Base-by-base conservation (phyloP, 2,888 invertebrate species). In the Tetragonisca angustula region DNA sequence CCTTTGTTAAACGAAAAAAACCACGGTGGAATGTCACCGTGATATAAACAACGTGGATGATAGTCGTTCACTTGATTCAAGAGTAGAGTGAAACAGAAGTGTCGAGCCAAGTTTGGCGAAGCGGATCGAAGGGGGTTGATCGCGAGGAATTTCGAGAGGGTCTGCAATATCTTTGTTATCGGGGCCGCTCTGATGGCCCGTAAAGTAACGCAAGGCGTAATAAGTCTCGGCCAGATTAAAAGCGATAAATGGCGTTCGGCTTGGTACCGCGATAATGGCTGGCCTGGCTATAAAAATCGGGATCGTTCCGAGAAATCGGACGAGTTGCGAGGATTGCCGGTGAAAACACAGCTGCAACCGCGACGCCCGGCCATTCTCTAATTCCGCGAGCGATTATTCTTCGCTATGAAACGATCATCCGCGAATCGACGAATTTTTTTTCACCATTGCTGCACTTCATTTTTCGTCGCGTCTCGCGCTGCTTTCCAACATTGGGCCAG, bases 201-300 rank as follows among this genome's bases (percentile, higher is more conserved):
- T 79, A 79, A 79, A 82, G 32, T 21, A 67, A n/a, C 61, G 71
- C 72, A 73, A 76, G 72, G 83, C 76, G 78, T 79, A 83, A 72
- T 83, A 84, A 84, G 83, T 83, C 70, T 27, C 50, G 59, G 49
- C 61, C 65, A 76, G 83, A 83, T 83, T 83, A 79, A 84, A 83
- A 84, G 76, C 83, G 75, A 83, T 72, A 78, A 83, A 83, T 76
- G 84, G 69, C 84, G 64, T 73, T 75, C 73, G 61, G 50, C 73
- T 62, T n/a, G 59, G 54, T 36, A 52, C 24, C 73, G 68, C 76
- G 83, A 76, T 84, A 84, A 84, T 75, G 61, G 49, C 68, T 49
- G 62, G 68, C 72, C 68, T 49, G 62, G 68, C 72, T 54, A 76
- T 84, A 83, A 84, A 84, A 84, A 54, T 79, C 64, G 72, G 69